Evolutionary conservation across 2,797 vertebrate species (phyloP), one percentile per base, ranked within the genome.

Genomic region (Coccyzus lansbergi): DNA sequence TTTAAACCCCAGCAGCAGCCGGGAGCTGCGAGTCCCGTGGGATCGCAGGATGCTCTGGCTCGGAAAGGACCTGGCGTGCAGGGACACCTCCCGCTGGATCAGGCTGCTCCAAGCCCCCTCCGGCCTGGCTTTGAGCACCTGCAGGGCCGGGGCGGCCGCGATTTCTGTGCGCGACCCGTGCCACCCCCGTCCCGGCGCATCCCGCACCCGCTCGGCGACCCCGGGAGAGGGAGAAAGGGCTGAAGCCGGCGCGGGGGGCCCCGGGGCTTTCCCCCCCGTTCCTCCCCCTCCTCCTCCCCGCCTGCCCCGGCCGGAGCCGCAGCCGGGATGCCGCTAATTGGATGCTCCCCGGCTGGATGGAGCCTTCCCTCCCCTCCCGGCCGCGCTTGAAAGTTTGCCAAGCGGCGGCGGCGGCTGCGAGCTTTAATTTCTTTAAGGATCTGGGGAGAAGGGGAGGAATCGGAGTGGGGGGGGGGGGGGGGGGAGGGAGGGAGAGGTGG

Each of bases 381-480:
- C 91, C 89, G 80, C 97, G 76, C 90, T 91, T 97, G 96, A 95
- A 96, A 97, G 94, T 95, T 97, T 93, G 65, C 82, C 97, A 92
- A 80, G 95, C 94, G 91, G 95, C 94, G 93, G 74, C 95, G 83
- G 95, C 94, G 91, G 95, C 94, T 93, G 74, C 95, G 83, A 95
- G 88, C 81, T 86, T 91, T 88, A 76, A 84, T 92, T 91, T 90
- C 86, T 91, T 81, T 56, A 91, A 96, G 92, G 94, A 96, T 91
- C 95, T 92, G 92, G 94, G 95, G 59, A 59, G 58, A 60, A 38
- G 34, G 56, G 56, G 33, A 38, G 38, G 38, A 38, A 38, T 38
- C 38, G 38, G 38, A 38, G 38, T 9, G 22, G 56, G 22, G n/a
- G 38, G 38, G 38, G 38, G 38, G 38, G 38, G 12, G 12, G 24